phyloP scores from a whole-genome alignment of 1,140 invertebrate genomes.

The Meloidogyne hapla region DNA sequence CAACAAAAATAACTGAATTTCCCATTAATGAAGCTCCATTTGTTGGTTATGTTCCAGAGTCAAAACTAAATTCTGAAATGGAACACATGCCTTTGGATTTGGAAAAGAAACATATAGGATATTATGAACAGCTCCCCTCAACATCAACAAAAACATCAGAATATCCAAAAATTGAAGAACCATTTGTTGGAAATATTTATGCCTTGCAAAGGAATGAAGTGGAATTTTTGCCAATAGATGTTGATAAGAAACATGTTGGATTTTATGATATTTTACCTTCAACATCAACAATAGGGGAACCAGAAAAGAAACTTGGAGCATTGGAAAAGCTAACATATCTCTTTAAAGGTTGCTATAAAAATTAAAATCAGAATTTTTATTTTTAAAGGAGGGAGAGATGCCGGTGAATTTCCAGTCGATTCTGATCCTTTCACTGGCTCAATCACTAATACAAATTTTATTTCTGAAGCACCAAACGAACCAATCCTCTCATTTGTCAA shows the following conservation, averaged over 20 bases:
- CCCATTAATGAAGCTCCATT: background rate
- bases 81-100: background rate
- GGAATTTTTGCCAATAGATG: background rate
- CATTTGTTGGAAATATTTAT: background rate
- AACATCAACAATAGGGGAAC: background rate
- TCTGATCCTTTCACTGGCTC: too few species aligned
- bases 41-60: slow-evolving; percentile 28
- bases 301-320: slow-evolving; percentile 5
- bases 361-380: too few species aligned
- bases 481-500: too few species aligned
- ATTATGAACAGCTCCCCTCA: background rate
- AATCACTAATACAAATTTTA: too few species aligned
- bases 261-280: background rate
- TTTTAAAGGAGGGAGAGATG: too few species aligned
- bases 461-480: too few species aligned
- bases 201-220: background rate
- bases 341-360: background rate
- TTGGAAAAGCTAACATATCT: slow-evolving; percentile 2
- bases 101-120: background rate
- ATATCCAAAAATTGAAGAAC: background rate
- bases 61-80: slow-evolving; percentile 22
- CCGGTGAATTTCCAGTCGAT: too few species aligned
- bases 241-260: background rate
- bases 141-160: background rate
- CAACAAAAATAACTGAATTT: background rate